Percentiles rank a stretch among this genome's conserved stretches.
Evolutionary conservation across 1,140 invertebrate genomes (phyloP).

Genomic region (Hypothenemus hampei): DNA sequence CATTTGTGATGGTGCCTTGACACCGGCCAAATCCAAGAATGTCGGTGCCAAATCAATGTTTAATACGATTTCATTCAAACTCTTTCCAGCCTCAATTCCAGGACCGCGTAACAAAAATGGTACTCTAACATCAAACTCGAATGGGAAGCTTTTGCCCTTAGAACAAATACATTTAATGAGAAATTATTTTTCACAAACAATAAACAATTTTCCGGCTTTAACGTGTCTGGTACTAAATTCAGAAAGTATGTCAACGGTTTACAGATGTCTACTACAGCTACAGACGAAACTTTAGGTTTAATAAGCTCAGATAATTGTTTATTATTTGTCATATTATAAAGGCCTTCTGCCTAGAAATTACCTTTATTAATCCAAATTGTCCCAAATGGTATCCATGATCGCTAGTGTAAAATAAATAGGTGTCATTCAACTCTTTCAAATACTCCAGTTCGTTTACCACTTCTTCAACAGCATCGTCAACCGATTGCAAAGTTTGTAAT

Average conservation of each 20-base stretch:
- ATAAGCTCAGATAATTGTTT: no score
- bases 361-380: conserved; percentile 93
- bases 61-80: conserved; percentile 87
- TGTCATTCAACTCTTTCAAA: conserved; percentile 88
- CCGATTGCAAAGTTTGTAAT: conserved; percentile 96
- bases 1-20: conserved; percentile 83
- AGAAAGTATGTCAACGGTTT: no score
- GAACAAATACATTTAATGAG: conserved; percentile 5
- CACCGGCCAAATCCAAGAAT: conserved; percentile 91
- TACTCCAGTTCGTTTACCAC: conserved; percentile 80
- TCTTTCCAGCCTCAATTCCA: conserved; percentile 78
- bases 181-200: no score
- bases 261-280: no score
- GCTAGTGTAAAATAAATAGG: conserved; percentile 95
- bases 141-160: conserved; percentile 92
- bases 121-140: conserved; percentile 97
- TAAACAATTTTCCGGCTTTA: no score
- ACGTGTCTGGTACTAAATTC: no score
- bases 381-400: conserved; percentile 98
- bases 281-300: no score
- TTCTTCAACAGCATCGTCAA: conserved; percentile 74
- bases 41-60: conserved; percentile 97
- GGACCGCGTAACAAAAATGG: conserved; percentile 93
- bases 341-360: no score
- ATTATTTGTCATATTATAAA: no score